Evolutionary conservation across 2,888 invertebrate genomes (phyloP), one percentile per base, ranked within the genome.

Genomic region (Pandemis heparana): DNA sequence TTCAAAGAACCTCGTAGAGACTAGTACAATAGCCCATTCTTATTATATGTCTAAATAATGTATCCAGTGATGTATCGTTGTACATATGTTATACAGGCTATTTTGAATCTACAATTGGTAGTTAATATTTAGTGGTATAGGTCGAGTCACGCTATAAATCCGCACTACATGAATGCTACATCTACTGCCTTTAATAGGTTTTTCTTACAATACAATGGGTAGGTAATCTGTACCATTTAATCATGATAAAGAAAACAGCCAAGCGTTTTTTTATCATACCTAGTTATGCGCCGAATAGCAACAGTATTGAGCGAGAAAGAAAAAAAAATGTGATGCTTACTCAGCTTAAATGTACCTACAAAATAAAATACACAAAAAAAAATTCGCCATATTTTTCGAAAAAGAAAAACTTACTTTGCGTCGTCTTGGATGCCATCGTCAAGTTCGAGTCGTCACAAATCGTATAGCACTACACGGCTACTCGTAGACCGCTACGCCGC

Each of bases 341-440:
- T 38, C 65, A n/a, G 51, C 65, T 18, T 63, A 46, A 23, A 46
- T 2, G n/a, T 10, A 56, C 56, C 56, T 56, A 56, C 2, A 56
- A 53, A 8, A 1, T 16, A 18, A 23, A 23, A 23, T 23, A 56
- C 23, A 23, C 10, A 66, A 41, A 23, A 18, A 8, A 56, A 56
- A 12, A 16, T 61, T 69, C 68, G 60, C 68, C 14, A 41, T 14
- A 66, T 56, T 41, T 41, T 56, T 46, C 1, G 12, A 59, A 43
- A 23, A 7, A 6, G 5, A 46, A 65, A 66, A 63, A 75, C 75
- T 75, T 68, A 75, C 75, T 74, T 59, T 75, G 65, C 2, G 67
- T 53, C 23, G 67, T 75, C 64, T 75, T 75, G 61, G 60, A 60
- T 62, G 75, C 70, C 75, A 75, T 75, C 41, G 46, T 23, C 4